Percentiles rank a stretch among this genome's conserved stretches.
Conservation (phyloP, 1,140 invertebrate genomes). For the Anoplophora glabripennis region DNA sequence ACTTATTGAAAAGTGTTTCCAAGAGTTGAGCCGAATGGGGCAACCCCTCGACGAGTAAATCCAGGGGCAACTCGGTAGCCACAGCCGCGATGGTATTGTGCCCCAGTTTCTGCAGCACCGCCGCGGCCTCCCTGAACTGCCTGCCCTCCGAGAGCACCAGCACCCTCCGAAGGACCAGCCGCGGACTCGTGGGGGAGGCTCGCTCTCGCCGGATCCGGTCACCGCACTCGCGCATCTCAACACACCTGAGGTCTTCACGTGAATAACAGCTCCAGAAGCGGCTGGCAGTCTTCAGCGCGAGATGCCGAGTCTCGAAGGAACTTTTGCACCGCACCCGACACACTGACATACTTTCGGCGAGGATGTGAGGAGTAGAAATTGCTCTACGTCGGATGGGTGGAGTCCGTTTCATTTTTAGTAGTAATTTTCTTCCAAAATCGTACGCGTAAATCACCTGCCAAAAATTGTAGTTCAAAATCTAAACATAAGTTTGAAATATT, state of each 20-base stretch:
- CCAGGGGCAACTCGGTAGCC: slow-evolving; percentile 76
- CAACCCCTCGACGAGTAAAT: slow-evolving; percentile 81
- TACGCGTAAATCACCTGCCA: too few relatives aligned
- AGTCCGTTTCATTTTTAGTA: background rate
- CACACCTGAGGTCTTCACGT: slow-evolving; percentile 6
- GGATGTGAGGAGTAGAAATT: background rate
- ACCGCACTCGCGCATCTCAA: slow-evolving; percentile 41
- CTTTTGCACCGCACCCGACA: slow-evolving; percentile 20
- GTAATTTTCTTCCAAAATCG: background rate
- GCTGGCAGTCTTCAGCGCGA: slow-evolving; percentile 5
- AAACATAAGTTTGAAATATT: too few relatives aligned
- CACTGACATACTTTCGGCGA: slow-evolving; percentile 31
- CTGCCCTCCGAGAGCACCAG: slow-evolving; percentile 73
- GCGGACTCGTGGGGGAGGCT: slow-evolving; percentile 57
- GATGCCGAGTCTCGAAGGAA: slow-evolving; percentile 11
- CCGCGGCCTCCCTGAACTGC: slow-evolving; percentile 76
- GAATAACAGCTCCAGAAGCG: background rate
- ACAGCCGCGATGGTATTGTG: slow-evolving; percentile 70
- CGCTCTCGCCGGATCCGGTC: slow-evolving; percentile 43
- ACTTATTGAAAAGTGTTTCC: slow-evolving; percentile 81
- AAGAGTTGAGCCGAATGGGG: slow-evolving; percentile 81
- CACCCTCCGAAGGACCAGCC: slow-evolving; percentile 69
- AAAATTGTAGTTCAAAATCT: too few relatives aligned
- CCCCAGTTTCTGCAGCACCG: slow-evolving; percentile 71
- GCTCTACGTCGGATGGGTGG: background rate